These are phyloP conservation scores for Eudasyphora cyanicolor DNA, from an alignment of 2,888 invertebrate genomes.

Conservation along the genomic window DNA sequence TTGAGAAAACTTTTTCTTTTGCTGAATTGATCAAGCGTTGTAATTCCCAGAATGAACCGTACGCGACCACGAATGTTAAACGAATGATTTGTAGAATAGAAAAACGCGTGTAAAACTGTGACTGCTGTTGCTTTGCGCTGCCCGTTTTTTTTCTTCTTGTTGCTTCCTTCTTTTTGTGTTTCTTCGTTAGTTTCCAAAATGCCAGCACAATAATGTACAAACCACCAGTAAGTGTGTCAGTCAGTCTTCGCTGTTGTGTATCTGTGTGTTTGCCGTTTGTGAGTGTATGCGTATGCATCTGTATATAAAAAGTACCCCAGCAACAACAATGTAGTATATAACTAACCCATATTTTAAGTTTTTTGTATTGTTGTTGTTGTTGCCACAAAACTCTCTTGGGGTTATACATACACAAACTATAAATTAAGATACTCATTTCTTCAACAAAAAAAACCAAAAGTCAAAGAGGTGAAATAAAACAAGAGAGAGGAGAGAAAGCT, in stretches of 20 bases:
- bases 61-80: slow-evolving; percentile 75
- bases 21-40: slow-evolving; percentile 70
- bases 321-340: slow-evolving; percentile 43
- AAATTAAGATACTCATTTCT: neutral
- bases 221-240: slow-evolving; percentile 17
- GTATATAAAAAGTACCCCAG: slow-evolving; percentile 57
- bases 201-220: slow-evolving; percentile 49
- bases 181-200: slow-evolving; percentile 63
- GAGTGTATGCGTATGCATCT: slow-evolving; percentile 65
- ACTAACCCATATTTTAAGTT: slow-evolving; percentile 63
- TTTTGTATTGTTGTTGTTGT: slow-evolving; percentile 43
- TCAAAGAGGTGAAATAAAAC: no score
- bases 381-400: neutral
- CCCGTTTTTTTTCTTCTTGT: slow-evolving; percentile 36
- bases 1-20: slow-evolving; percentile 26
- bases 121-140: slow-evolving; percentile 61
- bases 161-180: slow-evolving; percentile 22
- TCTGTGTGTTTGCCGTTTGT: slow-evolving; percentile 24
- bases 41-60: slow-evolving; percentile 73
- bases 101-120: slow-evolving; percentile 74
- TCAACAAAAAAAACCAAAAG: neutral
- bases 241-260: slow-evolving; percentile 9
- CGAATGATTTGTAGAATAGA: slow-evolving; percentile 78
- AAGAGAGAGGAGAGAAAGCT: slow-evolving; percentile 4
- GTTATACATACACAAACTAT: slow-evolving; percentile 1